Evolutionary conservation across 2,888 invertebrate genomes (phyloP).

Genomic region (Pherbina coryleti): DNA sequence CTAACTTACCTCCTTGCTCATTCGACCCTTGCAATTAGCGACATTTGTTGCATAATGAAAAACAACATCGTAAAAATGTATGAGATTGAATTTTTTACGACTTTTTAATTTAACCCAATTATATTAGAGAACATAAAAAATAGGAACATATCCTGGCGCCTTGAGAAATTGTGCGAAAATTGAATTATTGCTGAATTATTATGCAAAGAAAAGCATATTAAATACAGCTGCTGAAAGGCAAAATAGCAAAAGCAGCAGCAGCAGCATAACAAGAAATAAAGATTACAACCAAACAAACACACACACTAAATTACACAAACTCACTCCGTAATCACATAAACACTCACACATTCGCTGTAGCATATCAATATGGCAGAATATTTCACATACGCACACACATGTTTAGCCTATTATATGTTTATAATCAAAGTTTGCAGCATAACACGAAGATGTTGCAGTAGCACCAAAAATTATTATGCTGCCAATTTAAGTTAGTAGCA

Average conservation of each 20-base stretch:
- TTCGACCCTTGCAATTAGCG: background rate
- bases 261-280: background rate
- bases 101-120: constrained; percentile 1
- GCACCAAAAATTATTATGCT: constrained; percentile 22
- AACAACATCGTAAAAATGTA: background rate
- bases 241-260: background rate
- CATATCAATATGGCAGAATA: background rate
- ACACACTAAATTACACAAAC: background rate
- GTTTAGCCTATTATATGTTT: background rate
- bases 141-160: background rate
- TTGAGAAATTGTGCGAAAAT: background rate
- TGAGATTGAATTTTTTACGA: background rate
- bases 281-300: background rate
- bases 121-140: background rate
- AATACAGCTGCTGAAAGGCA: constrained; percentile 18
- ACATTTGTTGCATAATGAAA: background rate
- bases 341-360: background rate
- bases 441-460: background rate
- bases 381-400: background rate
- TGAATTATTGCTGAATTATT: constrained; percentile 18
- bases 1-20: too few species aligned
- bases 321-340: background rate
- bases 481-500: constrained; percentile 24
- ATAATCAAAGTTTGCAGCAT: constrained; percentile 20
- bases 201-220: constrained; percentile 25